phyloP scores from a whole-genome alignment of 2,113 vertebrate species.

The Lichenostomus cassidix region DNA sequence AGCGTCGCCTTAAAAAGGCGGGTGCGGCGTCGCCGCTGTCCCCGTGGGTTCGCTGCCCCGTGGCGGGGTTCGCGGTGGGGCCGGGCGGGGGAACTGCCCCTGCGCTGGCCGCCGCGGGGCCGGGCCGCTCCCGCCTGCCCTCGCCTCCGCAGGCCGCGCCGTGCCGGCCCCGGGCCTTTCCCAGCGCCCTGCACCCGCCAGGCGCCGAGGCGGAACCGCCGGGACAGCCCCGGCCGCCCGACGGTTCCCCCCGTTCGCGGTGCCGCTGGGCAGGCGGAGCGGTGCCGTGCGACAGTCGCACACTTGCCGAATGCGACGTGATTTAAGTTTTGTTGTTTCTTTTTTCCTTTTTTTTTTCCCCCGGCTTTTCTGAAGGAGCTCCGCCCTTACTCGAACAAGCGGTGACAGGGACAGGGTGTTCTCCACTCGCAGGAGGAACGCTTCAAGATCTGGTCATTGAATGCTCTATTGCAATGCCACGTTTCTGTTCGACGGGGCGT shows the following conservation, averaged over 20 bases:
- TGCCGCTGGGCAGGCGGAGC: neutral
- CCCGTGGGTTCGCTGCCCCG: no score
- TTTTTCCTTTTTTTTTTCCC: no score
- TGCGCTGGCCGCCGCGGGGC: accelerated
- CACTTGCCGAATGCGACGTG: neutral
- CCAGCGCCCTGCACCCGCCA: no score
- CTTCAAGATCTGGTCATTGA: neutral
- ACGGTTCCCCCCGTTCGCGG: neutral
- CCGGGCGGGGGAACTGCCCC: no score
- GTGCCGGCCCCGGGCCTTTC: no score
- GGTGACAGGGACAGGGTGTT: neutral
- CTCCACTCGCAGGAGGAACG: neutral
- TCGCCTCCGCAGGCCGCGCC: neutral
- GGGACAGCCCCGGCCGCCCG: no score
- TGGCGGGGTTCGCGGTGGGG: no score
- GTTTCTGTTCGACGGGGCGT: neutral
- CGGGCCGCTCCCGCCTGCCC: no score
- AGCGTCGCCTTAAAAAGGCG: constrained; percentile 74
- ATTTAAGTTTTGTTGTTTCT: neutral
- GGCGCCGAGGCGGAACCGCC: no score
- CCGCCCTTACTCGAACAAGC: neutral
- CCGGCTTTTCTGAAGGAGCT: neutral
- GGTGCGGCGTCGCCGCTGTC: neutral
- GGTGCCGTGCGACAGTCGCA: neutral
- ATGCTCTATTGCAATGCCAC: accelerated